Conservation (phyloP, 1,140 invertebrate species). For the Drosophila pseudoobscura region DNA sequence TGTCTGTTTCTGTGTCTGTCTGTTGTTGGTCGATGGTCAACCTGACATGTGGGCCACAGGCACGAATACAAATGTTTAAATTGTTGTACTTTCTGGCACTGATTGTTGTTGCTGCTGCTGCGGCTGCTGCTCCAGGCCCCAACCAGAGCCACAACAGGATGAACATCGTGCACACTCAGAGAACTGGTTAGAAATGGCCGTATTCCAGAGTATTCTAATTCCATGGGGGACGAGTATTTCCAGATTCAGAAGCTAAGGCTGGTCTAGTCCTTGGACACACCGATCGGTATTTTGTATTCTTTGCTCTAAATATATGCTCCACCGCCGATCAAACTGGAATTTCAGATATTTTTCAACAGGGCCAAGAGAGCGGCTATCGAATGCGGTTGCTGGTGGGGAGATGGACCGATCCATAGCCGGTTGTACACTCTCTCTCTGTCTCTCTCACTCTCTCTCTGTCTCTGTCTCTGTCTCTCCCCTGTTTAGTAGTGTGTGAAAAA, state of each 20-base stretch:
- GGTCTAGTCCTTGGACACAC: no score
- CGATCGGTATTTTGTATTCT: no score
- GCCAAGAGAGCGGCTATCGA: not conserved
- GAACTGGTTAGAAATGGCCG: no score
- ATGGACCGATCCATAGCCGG: conserved; percentile 19
- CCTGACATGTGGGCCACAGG: conserved; percentile 74
- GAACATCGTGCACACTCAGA: no score
- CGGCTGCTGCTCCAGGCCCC: conserved; percentile 45
- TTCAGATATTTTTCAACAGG: no score
- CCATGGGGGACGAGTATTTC: no score
- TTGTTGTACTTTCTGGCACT: conserved; percentile 56
- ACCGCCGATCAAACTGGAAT: no score
- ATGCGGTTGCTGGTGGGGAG: conserved; percentile 23
- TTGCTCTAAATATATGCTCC: no score
- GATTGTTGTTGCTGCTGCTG: conserved; percentile 45
- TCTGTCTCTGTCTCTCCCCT: conserved; percentile 17
- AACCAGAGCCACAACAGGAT: conserved; percentile 24
- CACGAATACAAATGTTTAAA: conserved; percentile 76
- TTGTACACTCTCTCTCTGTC: no score
- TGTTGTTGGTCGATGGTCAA: conserved; percentile 58
- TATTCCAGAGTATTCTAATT: no score
- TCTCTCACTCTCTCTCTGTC: conserved; percentile 1
- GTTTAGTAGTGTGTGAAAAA: conserved; percentile 68
- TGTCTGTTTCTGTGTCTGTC: not conserved
- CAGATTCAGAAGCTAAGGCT: no score